Percentiles rank a stretch among this genome's conserved stretches.
Conservation (phyloP, 92 coral and sea anemone genomes). For the Epizoanthus scotinus region DNA sequence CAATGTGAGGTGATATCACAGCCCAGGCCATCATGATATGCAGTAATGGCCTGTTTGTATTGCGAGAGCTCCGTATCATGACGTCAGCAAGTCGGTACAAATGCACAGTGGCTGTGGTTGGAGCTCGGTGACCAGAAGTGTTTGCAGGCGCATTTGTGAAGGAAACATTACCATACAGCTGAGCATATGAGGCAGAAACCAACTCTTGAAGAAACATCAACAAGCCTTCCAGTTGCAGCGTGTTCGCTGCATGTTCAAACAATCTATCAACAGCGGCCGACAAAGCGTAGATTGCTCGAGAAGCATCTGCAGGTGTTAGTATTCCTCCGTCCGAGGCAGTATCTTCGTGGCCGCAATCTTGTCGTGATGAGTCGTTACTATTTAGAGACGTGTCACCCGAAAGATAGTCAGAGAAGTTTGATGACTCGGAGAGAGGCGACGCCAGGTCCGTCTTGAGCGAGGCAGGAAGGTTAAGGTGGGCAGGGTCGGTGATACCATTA, state of each 20-base stretch:
- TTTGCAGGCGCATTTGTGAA: conserved; percentile 40
- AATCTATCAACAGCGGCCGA: conserved; percentile 97
- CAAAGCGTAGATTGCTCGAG: conserved; percentile 95
- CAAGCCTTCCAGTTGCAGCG: conserved; percentile 75
- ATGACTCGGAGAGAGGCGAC: conserved; percentile 92
- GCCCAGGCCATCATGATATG: conserved; percentile 98
- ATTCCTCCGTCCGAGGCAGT: conserved; percentile 69
- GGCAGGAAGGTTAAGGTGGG: conserved; percentile 52
- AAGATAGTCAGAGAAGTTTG: conserved; percentile 84
- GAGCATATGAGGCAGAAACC: conserved; percentile 83
- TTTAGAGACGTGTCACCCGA: conserved; percentile 88
- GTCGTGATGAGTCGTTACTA: conserved; percentile 67
- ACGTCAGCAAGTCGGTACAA: conserved; percentile 96
- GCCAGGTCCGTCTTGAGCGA: conserved; percentile 68
- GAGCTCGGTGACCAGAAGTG: conserved; percentile 53
- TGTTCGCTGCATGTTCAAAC: conserved; percentile 96
- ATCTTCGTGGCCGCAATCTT: conserved; percentile 67
- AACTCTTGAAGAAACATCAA: conserved; percentile 72
- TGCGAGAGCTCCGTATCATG: conserved; percentile 96
- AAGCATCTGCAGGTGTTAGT: conserved; percentile 85
- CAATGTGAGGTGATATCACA: conserved; percentile 87
- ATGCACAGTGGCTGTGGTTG: conserved; percentile 78
- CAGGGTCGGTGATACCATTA: conserved; percentile 60
- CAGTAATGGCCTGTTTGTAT: conserved; percentile 91
- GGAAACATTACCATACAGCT: conserved; percentile 66